These are phyloP conservation scores for Spodoptera frugiperda DNA, from an alignment of 1,140 invertebrate genomes.

Conservation along the genomic window DNA sequence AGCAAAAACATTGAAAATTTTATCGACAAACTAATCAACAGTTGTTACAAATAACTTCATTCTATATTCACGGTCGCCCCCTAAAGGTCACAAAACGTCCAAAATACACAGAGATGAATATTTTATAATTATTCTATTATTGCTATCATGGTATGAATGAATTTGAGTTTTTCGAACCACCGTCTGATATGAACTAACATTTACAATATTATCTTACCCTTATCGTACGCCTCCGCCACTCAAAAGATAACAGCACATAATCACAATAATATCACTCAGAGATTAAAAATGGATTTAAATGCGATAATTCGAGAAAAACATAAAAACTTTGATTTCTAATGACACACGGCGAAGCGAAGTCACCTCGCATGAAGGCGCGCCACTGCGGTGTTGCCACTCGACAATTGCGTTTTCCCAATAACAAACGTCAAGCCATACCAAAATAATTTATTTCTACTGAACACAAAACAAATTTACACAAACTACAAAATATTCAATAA, in stretches of 20 bases:
- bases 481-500: constrained; percentile 5
- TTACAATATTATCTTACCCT: constrained; percentile 74
- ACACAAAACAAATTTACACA: constrained; percentile 2
- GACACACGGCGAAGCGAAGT: constrained; percentile 67
- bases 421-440: constrained; percentile 29
- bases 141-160: constrained; percentile 54
- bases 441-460: constrained; percentile 30
- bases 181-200: constrained; percentile 66
- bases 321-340: constrained; percentile 77
- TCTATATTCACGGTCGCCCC: not conserved
- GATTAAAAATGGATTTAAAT: constrained; percentile 64
- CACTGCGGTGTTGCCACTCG: constrained; percentile 75
- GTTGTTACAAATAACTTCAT: not conserved
- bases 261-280: constrained; percentile 74
- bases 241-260: constrained; percentile 80
- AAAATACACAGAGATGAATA: constrained; percentile 16
- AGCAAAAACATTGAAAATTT: constrained; percentile 26
- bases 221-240: constrained; percentile 74
- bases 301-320: constrained; percentile 74
- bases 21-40: constrained; percentile 1
- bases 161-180: constrained; percentile 62
- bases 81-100: constrained; percentile 10
- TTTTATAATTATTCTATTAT: constrained; percentile 59
- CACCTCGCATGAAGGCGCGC: constrained; percentile 71
- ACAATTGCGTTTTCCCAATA: constrained; percentile 55